These are phyloP conservation scores for Pherbina coryleti DNA, from an alignment of 2,888 invertebrate genomes.

Conservation along the genomic window DNA sequence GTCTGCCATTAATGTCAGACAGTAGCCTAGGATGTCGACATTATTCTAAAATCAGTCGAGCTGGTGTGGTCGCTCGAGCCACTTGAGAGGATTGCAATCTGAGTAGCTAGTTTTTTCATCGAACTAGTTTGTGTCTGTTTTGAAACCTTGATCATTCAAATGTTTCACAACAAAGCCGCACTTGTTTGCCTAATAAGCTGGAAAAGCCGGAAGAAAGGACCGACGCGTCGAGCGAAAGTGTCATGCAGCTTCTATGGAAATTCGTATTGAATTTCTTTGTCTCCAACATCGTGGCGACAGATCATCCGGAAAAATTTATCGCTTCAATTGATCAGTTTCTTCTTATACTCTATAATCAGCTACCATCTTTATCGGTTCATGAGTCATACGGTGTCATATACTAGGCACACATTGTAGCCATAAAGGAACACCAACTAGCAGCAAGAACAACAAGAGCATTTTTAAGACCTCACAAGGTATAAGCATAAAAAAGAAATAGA, in stretches of 20 bases:
- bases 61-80: neutral
- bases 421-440: neutral
- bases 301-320: neutral
- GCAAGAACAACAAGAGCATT: neutral
- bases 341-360: neutral
- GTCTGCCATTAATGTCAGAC: neutral
- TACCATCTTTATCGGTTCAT: neutral
- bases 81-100: neutral
- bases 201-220: conserved; percentile 16
- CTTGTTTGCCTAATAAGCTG: neutral
- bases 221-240: neutral
- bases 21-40: neutral
- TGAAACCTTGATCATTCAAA: neutral
- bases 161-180: conserved; percentile 4
- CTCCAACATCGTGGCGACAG: neutral
- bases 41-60: neutral
- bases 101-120: neutral
- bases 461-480: neutral
- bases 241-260: conserved; percentile 2
- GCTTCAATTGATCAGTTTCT: no score
- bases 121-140: neutral
- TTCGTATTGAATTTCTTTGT: neutral
- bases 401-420: no score
- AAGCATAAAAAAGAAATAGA: no score
- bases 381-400: neutral